Evolutionary conservation across 1,140 invertebrate species (phyloP).

Genomic region (Mya arenaria): DNA sequence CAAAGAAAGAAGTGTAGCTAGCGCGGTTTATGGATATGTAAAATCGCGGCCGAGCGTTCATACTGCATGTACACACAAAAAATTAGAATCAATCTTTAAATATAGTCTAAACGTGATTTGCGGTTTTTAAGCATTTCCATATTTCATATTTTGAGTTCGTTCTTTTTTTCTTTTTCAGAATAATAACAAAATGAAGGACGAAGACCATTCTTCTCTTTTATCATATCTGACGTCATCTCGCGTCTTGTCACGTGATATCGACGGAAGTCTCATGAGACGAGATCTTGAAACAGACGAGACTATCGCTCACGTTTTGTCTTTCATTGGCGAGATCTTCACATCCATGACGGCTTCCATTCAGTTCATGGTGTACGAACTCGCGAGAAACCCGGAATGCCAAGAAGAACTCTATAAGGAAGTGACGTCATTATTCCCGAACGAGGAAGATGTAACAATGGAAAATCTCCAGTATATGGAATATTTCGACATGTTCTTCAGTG

Average conservation of each 20-base stretch:
- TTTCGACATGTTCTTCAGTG: constrained; percentile 78
- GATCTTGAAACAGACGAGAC: constrained; percentile 65
- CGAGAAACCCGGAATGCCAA: constrained; percentile 62
- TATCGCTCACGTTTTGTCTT: constrained; percentile 60
- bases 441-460: constrained; percentile 55
- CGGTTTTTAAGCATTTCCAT: too few relatives aligned
- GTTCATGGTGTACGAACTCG: constrained; percentile 66
- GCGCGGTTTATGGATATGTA: too few relatives aligned
- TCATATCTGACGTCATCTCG: constrained; percentile 6
- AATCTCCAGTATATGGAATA: constrained; percentile 72
- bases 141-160: too few relatives aligned
- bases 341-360: constrained; percentile 61
- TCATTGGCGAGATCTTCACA: constrained; percentile 66
- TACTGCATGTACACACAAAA: too few relatives aligned
- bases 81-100: too few relatives aligned
- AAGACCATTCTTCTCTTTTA: constrained; percentile 10
- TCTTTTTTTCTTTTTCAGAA: constrained; percentile 43
- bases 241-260: constrained; percentile 31
- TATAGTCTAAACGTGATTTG: too few relatives aligned
- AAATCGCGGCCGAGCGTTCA: too few relatives aligned
- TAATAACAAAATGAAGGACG: constrained; percentile 23
- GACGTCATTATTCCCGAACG: neutral
- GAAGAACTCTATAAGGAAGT: constrained; percentile 59
- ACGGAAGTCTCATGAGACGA: constrained; percentile 53
- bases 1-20: too few relatives aligned